These are phyloP conservation scores for Onychorhynchus coronatus DNA, from an alignment of 2,113 vertebrate genomes.

Conservation along the genomic window DNA sequence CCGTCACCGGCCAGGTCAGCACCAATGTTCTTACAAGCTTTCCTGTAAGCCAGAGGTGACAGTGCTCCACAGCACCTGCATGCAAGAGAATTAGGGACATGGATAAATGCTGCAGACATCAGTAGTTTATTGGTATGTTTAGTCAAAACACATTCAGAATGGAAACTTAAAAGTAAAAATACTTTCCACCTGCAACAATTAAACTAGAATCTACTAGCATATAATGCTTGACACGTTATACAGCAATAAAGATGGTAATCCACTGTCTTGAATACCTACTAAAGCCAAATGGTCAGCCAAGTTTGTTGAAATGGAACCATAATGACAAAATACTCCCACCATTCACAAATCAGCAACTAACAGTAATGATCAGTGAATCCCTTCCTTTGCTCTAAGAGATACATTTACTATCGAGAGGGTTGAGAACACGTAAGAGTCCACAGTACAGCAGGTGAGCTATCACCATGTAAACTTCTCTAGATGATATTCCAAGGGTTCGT, in stretches of 20 bases:
- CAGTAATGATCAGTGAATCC: constrained; percentile 73
- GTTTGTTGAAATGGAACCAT: constrained; percentile 74
- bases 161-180: constrained; percentile 79
- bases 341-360: constrained; percentile 73
- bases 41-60: neutral
- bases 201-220: constrained; percentile 84
- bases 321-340: constrained; percentile 82
- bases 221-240: constrained; percentile 89
- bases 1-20: neutral
- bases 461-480: constrained; percentile 75
- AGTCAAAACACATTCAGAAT: constrained; percentile 97
- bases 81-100: constrained; percentile 75
- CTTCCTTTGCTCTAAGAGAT: constrained; percentile 74
- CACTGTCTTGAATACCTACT: constrained; percentile 81
- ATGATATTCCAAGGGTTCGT: constrained; percentile 43
- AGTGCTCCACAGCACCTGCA: neutral
- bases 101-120: constrained; percentile 90
- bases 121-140: constrained; percentile 99
- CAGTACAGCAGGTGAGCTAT: constrained; percentile 76
- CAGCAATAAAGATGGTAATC: constrained; percentile 85
- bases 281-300: constrained; percentile 81
- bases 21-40: neutral
- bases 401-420: constrained; percentile 62
- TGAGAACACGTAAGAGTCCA: constrained; percentile 68
- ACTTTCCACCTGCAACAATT: constrained; percentile 87